Evolutionary conservation across 2,888 invertebrate species (phyloP).

Genomic region (Epinotia nisella): DNA sequence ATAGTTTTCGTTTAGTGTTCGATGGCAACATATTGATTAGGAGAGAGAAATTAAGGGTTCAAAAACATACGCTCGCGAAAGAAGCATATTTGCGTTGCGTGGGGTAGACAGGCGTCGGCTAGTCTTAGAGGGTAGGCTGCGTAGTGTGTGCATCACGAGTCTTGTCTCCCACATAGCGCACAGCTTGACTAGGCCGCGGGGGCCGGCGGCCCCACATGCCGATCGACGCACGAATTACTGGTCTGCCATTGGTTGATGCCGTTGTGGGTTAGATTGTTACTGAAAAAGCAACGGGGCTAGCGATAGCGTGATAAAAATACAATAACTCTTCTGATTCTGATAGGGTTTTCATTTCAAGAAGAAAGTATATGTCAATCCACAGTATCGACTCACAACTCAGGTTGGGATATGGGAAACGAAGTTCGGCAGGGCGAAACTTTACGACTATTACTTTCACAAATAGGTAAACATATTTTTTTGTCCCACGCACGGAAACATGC

Average conservation of each 20-base stretch:
- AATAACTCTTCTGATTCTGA: too few species aligned
- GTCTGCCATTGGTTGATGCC: conserved; percentile 31
- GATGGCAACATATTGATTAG: not conserved
- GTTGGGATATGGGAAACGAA: not conserved
- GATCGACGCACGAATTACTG: not conserved
- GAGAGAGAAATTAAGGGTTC: too few species aligned
- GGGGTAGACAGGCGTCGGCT: conserved; percentile 31
- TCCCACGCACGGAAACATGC: too few species aligned
- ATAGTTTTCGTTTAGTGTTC: not conserved
- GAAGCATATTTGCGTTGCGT: conserved; percentile 26
- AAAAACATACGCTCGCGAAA: not conserved
- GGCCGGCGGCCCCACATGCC: conserved; percentile 6
- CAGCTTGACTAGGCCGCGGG: conserved; percentile 52
- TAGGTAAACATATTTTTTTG: too few species aligned
- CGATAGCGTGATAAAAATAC: not conserved
- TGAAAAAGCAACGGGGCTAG: not conserved
- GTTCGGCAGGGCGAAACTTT: not conserved
- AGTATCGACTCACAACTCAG: not conserved
- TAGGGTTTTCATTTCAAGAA: too few species aligned
- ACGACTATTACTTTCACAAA: not conserved
- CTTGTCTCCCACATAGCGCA: conserved; percentile 59
- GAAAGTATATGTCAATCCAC: not conserved
- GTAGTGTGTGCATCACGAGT: conserved; percentile 61
- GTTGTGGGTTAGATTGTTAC: not conserved
- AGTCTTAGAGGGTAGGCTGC: conserved; percentile 58